Evolutionary conservation across 2,888 invertebrate species (phyloP), one percentile per base, ranked within the genome.

Genomic region (Pemphredon lugubris): DNA sequence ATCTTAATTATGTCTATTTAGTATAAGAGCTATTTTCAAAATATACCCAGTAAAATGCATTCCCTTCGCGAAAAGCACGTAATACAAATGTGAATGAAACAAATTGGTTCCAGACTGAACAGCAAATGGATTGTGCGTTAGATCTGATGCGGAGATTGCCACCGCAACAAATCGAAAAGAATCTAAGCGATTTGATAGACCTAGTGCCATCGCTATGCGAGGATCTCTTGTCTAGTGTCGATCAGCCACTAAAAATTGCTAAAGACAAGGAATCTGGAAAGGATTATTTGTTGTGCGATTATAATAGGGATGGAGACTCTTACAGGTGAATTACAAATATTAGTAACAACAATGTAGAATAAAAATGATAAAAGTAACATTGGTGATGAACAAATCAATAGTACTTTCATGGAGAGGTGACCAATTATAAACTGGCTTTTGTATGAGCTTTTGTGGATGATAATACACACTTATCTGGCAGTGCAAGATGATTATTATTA

Each of bases 151-250:
- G 99, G 88, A 94, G 99, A 85, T 91, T 99, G 90, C 99, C 99
- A 82, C 99, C 99, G 81, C 99, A 99, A 91, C 97, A 99, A 91
- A 98, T 99, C 84, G 99, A 99, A 90, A 98, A 98, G 90, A 99
- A 99, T 91, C 92, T 99, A 78, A 96, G 96, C 89, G 98, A 99
- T 92, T 93, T 99, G 87, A 98, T 99, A 87, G 98, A 98, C 91
- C 92, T 99, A 90, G 98, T 97, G 83, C 99, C 98, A 64, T 94
- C 94, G 90, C 93, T 99, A 75, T 98, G 98, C 90, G 99, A 99
- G 91, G 98, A 99, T 91, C 92, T 99, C 68, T 91, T 99, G 45
- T 98, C 98, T 6, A 98, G 98, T 0, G 98, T 99, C 13, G 99
- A 99, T 91, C 99, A 99, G 90, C 99, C 99, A 1, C 91, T 99